phyloP scores from a whole-genome alignment of 2,113 vertebrate species.

The Himantopus leucocephalus region DNA sequence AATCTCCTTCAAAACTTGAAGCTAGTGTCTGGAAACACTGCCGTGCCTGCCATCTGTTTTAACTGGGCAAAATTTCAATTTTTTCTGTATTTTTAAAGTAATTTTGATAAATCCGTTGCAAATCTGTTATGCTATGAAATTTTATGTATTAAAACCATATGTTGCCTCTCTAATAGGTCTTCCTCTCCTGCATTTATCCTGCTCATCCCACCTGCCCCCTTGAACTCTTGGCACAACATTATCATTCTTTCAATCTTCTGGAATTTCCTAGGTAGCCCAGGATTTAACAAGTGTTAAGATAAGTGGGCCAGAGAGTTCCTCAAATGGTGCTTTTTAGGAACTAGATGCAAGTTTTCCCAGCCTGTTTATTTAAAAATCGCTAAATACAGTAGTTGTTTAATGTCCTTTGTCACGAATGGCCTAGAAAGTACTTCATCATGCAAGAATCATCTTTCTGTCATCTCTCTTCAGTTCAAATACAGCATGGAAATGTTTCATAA shows the following conservation, averaged over 20 bases:
- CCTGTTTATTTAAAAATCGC: background rate
- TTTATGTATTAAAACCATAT: background rate
- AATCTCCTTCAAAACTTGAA: conserved; percentile 23
- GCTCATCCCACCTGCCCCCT: background rate
- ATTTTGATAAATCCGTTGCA: conserved; percentile 9
- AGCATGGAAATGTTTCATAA: background rate
- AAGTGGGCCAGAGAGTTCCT: background rate
- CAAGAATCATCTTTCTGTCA: background rate
- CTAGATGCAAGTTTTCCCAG: background rate
- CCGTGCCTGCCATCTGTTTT: conserved; percentile 38
- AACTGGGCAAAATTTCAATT: conserved; percentile 15
- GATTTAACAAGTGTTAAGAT: background rate
- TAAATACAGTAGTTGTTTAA: background rate
- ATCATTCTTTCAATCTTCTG: background rate
- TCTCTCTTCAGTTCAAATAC: background rate
- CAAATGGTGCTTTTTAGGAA: background rate
- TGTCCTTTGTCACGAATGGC: background rate
- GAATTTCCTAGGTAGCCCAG: background rate
- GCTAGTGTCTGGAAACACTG: conserved; percentile 28
- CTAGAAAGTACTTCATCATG: background rate
- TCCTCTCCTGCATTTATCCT: background rate
- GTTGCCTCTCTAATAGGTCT: background rate
- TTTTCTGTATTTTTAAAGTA: background rate
- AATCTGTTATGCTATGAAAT: background rate
- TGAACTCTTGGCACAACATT: background rate